A percentile compares a stretch with the other conserved stretches of the same genome.
Evolutionary conservation across 2,888 invertebrate genomes (phyloP).

Genomic region (Caradrina clavipalpis): DNA sequence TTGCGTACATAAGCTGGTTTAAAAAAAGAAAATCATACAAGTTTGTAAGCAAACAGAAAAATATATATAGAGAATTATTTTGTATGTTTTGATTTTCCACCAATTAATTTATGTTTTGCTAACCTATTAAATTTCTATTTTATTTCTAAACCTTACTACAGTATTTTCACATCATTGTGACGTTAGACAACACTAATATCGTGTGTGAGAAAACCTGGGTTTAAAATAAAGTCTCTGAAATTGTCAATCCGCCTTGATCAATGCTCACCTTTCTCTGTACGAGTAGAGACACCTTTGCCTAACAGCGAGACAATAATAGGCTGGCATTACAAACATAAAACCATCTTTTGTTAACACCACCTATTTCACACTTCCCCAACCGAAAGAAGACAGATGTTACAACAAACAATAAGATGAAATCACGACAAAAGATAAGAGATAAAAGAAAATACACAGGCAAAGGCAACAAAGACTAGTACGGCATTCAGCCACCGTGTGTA

Average conservation of each 20-base stretch:
- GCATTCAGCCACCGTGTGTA: slow-evolving; percentile 65
- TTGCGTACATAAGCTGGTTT: background rate
- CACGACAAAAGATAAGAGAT: slow-evolving; percentile 58
- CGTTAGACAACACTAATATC: too few relatives aligned
- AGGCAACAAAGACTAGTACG: slow-evolving; percentile 49
- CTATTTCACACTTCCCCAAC: slow-evolving; percentile 2
- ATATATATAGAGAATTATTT: background rate
- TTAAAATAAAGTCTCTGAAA: too few relatives aligned
- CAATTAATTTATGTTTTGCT: too few relatives aligned
- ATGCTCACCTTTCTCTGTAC: too few relatives aligned
- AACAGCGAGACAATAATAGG: too few relatives aligned
- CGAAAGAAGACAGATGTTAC: slow-evolving; percentile 65
- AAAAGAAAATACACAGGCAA: slow-evolving; percentile 62
- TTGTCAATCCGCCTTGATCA: too few relatives aligned
- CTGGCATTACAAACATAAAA: background rate
- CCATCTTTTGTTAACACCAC: background rate
- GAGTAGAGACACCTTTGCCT: background rate
- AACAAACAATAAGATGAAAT: slow-evolving; percentile 69
- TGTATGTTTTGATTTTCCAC: too few relatives aligned
- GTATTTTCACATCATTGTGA: too few relatives aligned
- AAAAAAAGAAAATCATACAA: background rate
- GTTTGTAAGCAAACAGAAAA: background rate
- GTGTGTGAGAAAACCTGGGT: too few relatives aligned
- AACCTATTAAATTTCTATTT: too few relatives aligned
- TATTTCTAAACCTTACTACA: too few relatives aligned